phyloP scores from a whole-genome alignment of 2,113 vertebrate genomes.

The Ondatra zibethicus region DNA sequence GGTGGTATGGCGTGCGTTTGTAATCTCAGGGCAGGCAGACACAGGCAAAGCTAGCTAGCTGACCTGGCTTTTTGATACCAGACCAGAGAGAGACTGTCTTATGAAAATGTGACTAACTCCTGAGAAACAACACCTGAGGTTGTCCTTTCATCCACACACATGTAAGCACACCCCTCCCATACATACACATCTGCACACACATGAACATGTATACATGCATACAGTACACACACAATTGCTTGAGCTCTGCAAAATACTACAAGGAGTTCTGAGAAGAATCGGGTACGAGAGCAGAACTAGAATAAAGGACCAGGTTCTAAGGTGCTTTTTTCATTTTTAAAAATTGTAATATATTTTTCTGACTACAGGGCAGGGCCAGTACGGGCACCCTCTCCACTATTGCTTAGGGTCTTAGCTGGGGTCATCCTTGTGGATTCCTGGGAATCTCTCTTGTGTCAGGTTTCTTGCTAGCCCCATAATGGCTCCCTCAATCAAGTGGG shows the following conservation, averaged over 20 bases:
- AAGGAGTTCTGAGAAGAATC: background rate
- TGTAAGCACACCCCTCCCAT: background rate
- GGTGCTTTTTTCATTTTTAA: background rate
- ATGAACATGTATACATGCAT: background rate
- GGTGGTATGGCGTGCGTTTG: fast-evolving
- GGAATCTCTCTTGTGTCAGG: no score
- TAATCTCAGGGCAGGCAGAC: background rate
- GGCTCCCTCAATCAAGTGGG: no score
- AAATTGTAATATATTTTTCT: background rate
- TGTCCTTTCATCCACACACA: background rate
- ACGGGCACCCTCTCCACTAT: no score
- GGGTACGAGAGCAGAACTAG: background rate
- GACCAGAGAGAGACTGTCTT: background rate
- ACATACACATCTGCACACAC: background rate
- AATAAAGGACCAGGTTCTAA: background rate
- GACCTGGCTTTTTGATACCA: background rate
- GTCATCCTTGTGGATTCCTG: no score
- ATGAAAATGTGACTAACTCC: background rate
- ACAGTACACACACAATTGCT: background rate
- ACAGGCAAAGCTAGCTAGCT: background rate
- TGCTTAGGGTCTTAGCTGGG: no score
- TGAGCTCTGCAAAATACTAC: background rate
- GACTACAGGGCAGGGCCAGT: no score
- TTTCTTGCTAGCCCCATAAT: no score
- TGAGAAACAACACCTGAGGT: no score